Base-by-base conservation (phyloP, 2,113 vertebrate species). In the Anthoscopus minutus region DNA sequence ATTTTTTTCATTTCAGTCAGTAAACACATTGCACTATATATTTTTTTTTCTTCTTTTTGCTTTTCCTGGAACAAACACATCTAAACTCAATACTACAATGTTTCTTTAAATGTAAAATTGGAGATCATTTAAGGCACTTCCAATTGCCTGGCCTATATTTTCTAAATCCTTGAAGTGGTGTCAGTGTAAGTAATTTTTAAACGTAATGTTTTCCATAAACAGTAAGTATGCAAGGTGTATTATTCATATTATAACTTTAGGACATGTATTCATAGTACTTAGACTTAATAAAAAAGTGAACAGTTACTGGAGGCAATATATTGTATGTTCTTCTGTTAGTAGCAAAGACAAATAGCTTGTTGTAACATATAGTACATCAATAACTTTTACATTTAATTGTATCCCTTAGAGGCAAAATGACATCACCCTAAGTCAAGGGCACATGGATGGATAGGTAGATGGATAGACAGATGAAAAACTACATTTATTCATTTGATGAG, bases 11-110 rank as follows among this genome's bases (percentile, higher is more conserved):
- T 78, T 78, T 83, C 33, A 54, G 12, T 54, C 28, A 61, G 5
- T 61, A 54, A 60, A 31, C 6, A 31, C 1, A 0, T 81, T 67
- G 6, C 2, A 3, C 47, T 28, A n/a, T 13, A 25, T 5, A 5
- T 24, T n/a, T 35, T n/a, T 31, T 21, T 27, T 4, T 7, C 15
- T 9, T n/a, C 16, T 11, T 12, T 30, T 13, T 17, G 4, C 1
- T 25, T 62, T 73, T 48, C 6, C 22, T 54, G 35, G 14, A 85
- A 65, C 6, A 61, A 60, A 38, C 28, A 25, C 3, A 38, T 35
- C 23, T 50, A 56, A 69, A 44, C 19, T 11, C 24, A 66, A 15
- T 47, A 20, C 22, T 61, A 8, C 0, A 0, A 23, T 69, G 4
- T 45, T 78, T 79, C 42, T 76, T 86, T 38, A 23, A 31, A 45